Base-by-base conservation (phyloP, 1,140 invertebrate genomes). In the Rhagoletis pomonella region DNA sequence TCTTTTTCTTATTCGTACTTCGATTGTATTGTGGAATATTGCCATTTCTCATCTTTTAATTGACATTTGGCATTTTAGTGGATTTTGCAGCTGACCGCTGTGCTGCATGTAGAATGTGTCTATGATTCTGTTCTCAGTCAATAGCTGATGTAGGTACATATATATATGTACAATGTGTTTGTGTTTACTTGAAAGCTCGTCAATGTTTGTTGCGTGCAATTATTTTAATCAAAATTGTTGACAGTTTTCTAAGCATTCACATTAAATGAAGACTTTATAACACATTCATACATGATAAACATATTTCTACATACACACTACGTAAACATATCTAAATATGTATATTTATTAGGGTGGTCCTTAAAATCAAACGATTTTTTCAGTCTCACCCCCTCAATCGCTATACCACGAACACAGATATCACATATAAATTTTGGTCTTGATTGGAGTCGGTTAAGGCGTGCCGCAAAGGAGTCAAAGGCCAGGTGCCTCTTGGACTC, bases 171-270 rank as follows among this genome's bases (percentile, higher is more conserved):
- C 12, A 17, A 29, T 29, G 29, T 29, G 29, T 59, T 4, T 85
- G 14, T 85, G 59, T 59, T 10, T 9, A 19, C n/a, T 62, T 85
- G 58, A 17, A 59, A 42, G 5, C 12, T 29, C 59, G 84, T 44
- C 59, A 60, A 85, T 59, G 14, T 47, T 85, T 60, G 29, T 85
- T 47, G 14, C 59, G 58, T 62, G 84, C 90, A 91, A 91, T 91
- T 91, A 91, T 91, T 91, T 91, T 91, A 89, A 91, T 91, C 90
- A 91, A 91, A 91, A 91, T 91, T 90, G 91, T 86, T 91, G 85
- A 89, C 89, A 90, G 89, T 91, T 90, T 89, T 89, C 44, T 81
- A 87, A 91, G 85, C 89, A 89, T 88, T 73, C 88, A 81, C 86
- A 42, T 87, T 77, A 91, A 89, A 91, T 91, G 88, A 91, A 91